Base-by-base conservation (phyloP, 2,797 vertebrate genomes). In the Bryconaethiops microstoma region DNA sequence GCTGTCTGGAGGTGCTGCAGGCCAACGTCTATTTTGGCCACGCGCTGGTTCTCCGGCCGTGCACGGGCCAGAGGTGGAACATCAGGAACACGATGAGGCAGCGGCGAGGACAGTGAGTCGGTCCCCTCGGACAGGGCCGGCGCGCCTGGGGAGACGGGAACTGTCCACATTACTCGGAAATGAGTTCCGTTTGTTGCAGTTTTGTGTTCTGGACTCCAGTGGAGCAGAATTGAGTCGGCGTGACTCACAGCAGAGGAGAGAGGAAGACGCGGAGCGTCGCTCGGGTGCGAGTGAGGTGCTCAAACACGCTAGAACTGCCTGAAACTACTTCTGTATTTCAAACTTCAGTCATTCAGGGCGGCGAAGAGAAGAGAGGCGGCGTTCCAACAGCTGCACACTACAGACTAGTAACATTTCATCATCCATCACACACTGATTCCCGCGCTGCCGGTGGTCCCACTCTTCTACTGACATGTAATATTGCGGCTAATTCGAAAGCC, bases 41-140 rank as follows among this genome's bases (percentile, higher is more conserved):
- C 2, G 93, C 95, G 80, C 92, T 97, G 85, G 95, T 98, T 35
- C 94, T 99, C 25, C 95, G 96, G 82, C 89, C 95, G 85, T 99
- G 98, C 92, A 96, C 97, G 0, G 96, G 96, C 0, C 97, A 99
- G 93, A 95, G 89, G 79, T 99, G 98, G 97, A 96, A 91, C 7
- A 96, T 99, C 89, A 99, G 96, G 92, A 97, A 99, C 89, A 87
- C 94, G 78, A 95, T 98, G 92, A 96, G 92, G 87, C 95, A 94
- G 88, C 68, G 42, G 0, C 19, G 67, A 68, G 81, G 64, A 42
- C 73, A 81, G 25, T 78, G 54, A 86, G 57, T 70, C 60, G 9
- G 5, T 50, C 19, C 4, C 21, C 23, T 67, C 19, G 57, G 10
- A 71, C 50, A 54, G 65, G 82, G 60, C 74, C 62, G 52, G 25